Conservation (phyloP, 2,113 vertebrate genomes). For the Perca fluviatilis region DNA sequence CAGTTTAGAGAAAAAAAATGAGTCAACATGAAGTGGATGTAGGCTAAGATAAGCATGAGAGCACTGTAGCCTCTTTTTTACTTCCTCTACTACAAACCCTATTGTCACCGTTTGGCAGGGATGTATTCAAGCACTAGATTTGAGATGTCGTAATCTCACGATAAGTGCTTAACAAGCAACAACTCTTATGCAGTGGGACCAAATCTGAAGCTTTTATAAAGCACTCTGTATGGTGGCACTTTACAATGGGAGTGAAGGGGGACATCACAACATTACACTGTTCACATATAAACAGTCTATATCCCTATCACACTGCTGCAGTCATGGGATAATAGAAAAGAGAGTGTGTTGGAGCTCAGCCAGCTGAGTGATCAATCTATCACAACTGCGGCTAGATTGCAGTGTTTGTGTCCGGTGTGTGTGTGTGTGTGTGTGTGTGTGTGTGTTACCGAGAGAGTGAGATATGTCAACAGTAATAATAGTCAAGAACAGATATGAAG, state of each 20-base stretch:
- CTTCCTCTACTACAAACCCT: slow-evolving; percentile 16
- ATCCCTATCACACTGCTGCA: slow-evolving; percentile 25
- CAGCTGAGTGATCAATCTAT: slow-evolving; percentile 59
- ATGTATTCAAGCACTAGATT: slow-evolving; percentile 17
- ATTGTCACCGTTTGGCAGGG: slow-evolving; percentile 32
- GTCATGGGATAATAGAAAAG: slow-evolving; percentile 13
- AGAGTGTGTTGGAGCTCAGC: slow-evolving; percentile 47
- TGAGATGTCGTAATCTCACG: slow-evolving; percentile 19
- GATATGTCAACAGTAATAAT: not conserved
- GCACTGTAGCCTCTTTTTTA: not conserved
- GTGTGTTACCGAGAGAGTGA: not conserved
- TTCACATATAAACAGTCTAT: slow-evolving; percentile 4
- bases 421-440: slow-evolving; percentile 15
- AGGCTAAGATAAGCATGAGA: slow-evolving; percentile 26
- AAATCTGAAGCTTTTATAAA: slow-evolving; percentile 30
- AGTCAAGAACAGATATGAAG: not conserved
- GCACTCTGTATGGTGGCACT: not conserved
- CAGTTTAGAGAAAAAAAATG: slow-evolving; percentile 41
- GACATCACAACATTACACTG: not conserved
- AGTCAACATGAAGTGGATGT: slow-evolving; percentile 50
- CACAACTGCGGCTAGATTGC: slow-evolving; percentile 40
- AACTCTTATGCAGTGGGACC: not conserved
- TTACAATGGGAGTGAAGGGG: not conserved
- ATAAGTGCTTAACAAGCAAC: slow-evolving; percentile 3
- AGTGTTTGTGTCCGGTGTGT: not conserved